phyloP scores from a whole-genome alignment of 2,113 vertebrate genomes.

The Promerops cafer region DNA sequence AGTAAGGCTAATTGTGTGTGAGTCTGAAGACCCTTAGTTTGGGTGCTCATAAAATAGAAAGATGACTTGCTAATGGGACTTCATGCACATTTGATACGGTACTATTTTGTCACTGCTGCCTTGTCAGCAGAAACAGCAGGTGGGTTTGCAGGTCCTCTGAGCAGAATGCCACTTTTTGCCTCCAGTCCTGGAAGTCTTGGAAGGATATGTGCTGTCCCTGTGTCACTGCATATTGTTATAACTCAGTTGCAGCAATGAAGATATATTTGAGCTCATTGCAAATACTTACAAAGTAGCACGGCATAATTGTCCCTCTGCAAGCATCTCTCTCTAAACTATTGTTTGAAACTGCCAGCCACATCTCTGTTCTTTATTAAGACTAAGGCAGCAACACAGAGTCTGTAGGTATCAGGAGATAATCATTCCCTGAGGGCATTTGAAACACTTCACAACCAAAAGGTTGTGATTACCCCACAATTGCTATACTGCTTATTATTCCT shows the following conservation, averaged over 20 bases:
- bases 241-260: not conserved
- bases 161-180: not conserved
- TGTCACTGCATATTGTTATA: not conserved
- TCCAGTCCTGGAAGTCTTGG: not conserved
- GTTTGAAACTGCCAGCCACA: conserved; percentile 35
- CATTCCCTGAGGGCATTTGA: conserved; percentile 45
- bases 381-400: conserved; percentile 13
- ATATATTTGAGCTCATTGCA: not conserved
- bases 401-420: conserved; percentile 58
- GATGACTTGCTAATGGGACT: not conserved
- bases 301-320: conserved; percentile 19
- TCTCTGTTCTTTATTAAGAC: conserved; percentile 58
- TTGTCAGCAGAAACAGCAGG: not conserved
- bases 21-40: not conserved
- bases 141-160: not conserved
- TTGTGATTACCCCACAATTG: conserved; percentile 54
- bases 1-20: not conserved
- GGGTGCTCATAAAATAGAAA: not conserved
- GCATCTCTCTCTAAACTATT: conserved; percentile 20
- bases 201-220: not conserved
- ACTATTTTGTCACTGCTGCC: not conserved
- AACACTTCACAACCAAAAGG: conserved; percentile 52
- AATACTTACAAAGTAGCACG: not conserved
- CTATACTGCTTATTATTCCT: conserved; percentile 52
- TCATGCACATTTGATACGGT: not conserved